Evolutionary conservation across 2,888 invertebrate species (phyloP).

Genomic region (Trisateles emortualis): DNA sequence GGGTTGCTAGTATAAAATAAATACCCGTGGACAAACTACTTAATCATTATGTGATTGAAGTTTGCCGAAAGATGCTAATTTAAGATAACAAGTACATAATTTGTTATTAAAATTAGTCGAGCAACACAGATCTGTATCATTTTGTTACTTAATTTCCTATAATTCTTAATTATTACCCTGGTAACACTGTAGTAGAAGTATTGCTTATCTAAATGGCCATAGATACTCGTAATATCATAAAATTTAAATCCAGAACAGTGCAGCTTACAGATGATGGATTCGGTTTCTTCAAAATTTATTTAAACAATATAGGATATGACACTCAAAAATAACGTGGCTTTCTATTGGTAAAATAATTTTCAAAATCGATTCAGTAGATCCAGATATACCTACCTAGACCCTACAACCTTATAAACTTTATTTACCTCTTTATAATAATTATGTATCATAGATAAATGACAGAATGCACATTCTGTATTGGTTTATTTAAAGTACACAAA

Average conservation of each 20-base stretch:
- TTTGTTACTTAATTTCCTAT: constrained; percentile 37
- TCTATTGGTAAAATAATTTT: no score
- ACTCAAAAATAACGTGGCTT: no score
- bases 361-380: no score
- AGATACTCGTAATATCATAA: constrained; percentile 36
- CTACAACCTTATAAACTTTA: no score
- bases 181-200: constrained; percentile 35
- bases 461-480: no score
- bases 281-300: no score
- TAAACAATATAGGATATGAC: no score
- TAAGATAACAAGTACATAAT: constrained; percentile 54
- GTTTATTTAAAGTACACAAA: no score
- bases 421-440: no score
- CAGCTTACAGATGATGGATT: constrained; percentile 33
- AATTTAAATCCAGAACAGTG: constrained; percentile 18
- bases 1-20: no score
- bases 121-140: constrained; percentile 23
- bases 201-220: constrained; percentile 35
- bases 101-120: constrained; percentile 16
- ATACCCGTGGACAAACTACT: constrained; percentile 57
- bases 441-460: no score
- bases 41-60: constrained; percentile 54
- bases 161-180: constrained; percentile 50
- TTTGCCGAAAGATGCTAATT: constrained; percentile 64
- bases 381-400: no score